A percentile compares a stretch with the other conserved stretches of the same genome.
Evolutionary conservation across 2,113 vertebrate genomes (phyloP).

Genomic region (Hippocampus guttulatus): DNA sequence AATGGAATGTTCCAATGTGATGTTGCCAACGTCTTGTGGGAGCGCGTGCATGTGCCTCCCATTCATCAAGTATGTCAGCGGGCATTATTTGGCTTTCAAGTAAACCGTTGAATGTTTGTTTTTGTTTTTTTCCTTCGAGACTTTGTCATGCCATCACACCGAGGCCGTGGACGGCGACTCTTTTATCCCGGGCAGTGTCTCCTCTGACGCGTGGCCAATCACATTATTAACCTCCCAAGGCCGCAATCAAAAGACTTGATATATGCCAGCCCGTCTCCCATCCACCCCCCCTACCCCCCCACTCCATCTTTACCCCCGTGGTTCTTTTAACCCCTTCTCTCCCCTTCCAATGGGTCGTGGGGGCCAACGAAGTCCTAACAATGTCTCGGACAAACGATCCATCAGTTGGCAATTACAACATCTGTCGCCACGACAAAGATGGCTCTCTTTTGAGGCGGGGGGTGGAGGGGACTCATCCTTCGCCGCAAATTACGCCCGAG

Average conservation of each 20-base stretch:
- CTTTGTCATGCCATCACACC: constrained; percentile 33
- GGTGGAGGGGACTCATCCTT: constrained; percentile 46
- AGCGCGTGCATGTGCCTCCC: constrained; percentile 2
- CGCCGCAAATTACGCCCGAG: constrained; percentile 64
- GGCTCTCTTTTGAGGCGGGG: constrained; percentile 47
- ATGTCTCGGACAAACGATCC: constrained; percentile 72
- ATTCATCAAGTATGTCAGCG: not conserved
- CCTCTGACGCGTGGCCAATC: constrained; percentile 66
- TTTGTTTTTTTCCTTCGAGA: constrained; percentile 1
- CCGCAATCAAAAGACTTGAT: constrained; percentile 63
- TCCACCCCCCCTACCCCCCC: constrained; percentile 43
- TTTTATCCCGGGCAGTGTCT: constrained; percentile 55
- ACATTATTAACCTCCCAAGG: constrained; percentile 63
- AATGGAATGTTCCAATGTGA: not conserved
- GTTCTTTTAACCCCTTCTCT: constrained; percentile 64
- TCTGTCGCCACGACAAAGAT: constrained; percentile 74
- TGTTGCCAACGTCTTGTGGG: not conserved
- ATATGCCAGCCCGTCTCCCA: constrained; percentile 60
- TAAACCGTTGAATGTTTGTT: constrained; percentile 5
- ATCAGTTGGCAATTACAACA: constrained; percentile 84
- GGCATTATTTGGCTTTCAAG: not conserved
- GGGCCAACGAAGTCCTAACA: constrained; percentile 66
- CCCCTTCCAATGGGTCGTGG: constrained; percentile 37
- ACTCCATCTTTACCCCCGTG: constrained; percentile 49
- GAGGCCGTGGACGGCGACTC: constrained; percentile 31